Evolutionary conservation across 2,797 vertebrate genomes (phyloP), one percentile per base, ranked within the genome.

Genomic region (Nyctalus aviator): DNA sequence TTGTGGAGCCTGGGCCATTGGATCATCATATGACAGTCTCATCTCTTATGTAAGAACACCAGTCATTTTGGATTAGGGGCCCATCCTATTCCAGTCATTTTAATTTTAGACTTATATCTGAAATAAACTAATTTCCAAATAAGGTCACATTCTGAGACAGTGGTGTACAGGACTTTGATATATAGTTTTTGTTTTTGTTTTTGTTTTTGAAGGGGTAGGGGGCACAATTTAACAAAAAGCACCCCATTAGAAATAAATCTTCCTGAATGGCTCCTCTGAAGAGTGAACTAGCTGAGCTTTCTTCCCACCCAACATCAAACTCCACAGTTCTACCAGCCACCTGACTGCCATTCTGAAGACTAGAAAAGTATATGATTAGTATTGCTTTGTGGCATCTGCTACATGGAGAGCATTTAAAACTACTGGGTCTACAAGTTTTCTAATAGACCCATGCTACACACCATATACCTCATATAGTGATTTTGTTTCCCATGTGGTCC

Each of bases 401-500:
- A 78, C 23, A 53, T 2, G 57, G 11, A 85, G 27, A 90, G 27
- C 64, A 89, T 41, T 90, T 93, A 69, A 92, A 94, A 53, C 8
- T 35, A 44, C 50, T 76, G 57, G 41, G 25, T 93, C 41, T 48
- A 69, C n/a, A 41, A 78, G 15, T 46, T 92, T 66, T 92, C 57
- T 93, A 92, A 93, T 71, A 91, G 57, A 79, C 13, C 8, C 73
- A 25, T 76, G 18, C 32, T 88, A 32, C 25, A 37, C n/a, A 84
- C 6, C 18, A 3, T 62, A 93, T 88, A 88, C 35, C 79, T 75
- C 69, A 75, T 64, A 30, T 71, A 94, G 62, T 84, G 93, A 95
- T 95, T 94, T 95, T 77, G 71, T 88, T 94, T 76, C 92, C 27
- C 20, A 35, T 37, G 14, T 79, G 68, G 37, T 46, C 76, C 71